Evolutionary conservation across 2,888 invertebrate species (phyloP), one percentile per base, ranked within the genome.

Genomic region (Pyrgus malvae): DNA sequence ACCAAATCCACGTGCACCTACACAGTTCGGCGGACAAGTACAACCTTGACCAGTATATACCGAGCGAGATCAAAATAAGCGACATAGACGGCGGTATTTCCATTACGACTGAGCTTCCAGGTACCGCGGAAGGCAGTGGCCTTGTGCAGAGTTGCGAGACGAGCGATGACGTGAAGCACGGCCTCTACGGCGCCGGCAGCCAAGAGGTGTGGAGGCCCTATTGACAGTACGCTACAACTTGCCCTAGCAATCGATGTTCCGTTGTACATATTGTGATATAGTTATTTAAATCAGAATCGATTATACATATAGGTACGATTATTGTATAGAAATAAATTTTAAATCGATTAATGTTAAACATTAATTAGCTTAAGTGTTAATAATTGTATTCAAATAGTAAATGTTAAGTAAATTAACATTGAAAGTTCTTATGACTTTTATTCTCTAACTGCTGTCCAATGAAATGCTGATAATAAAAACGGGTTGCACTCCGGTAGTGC

Each of bases 1-100:
- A 96, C 78, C 95, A 96, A 89, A 96, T 96, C 58, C 96, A 96
- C 73, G 91, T 96, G 16, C 96, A 96, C 69, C 79, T 95, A 21
- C 96, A 96, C 78, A 93, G 93, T 45, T 86, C 92, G 12, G 83
- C 91, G 4, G 94, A 94, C 48, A 94, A 93, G 74, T 80, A 93
- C 62, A 93, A 93, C 62, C 66, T 93, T 62, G 94, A 94, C 63
- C 93, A 93, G 70, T 93, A 92, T 63, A 82, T 93, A 58, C 91
- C 92, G 41, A 83, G 89, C 60, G 91, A 92, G 66, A 86, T 93
- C 41, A 92, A 93, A 67, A 92, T 93, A 51, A 92, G 93, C 62
- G 92, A 93, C 64, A 86, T 91, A 12, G 88, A 88, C 55, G 89
- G 90, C 12, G 91, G 92, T 2, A 92, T 92, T 11, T 92, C 92